Conservation (phyloP, 2,888 invertebrate species). For the Caenorhabditis sp. region DNA sequence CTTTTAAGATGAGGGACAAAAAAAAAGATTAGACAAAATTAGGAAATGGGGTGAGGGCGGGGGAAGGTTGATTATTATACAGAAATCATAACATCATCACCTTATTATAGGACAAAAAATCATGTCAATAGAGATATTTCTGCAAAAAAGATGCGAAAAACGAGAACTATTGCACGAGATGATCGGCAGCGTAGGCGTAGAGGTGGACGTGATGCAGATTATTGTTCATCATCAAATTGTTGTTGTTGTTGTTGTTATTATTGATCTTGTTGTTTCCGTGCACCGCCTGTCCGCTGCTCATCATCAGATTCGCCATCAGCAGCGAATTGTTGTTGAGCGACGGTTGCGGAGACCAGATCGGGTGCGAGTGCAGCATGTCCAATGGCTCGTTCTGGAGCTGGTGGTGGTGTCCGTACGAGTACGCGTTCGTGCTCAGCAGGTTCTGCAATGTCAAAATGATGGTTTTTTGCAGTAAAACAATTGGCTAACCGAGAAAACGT, state of each 20-base stretch:
- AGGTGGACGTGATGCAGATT: background rate
- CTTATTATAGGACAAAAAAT: slow-evolving; percentile 15
- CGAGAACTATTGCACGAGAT: background rate
- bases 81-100: slow-evolving; percentile 14
- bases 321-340: slow-evolving; percentile 15
- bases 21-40: background rate
- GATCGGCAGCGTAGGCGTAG: too few species aligned
- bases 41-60: background rate
- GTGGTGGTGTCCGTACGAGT: slow-evolving; percentile 4
- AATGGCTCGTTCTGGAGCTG: slow-evolving; percentile 9
- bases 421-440: slow-evolving; percentile 3
- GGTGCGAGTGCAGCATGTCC: slow-evolving; percentile 53
- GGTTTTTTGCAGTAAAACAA: background rate
- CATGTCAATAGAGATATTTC: slow-evolving; percentile 25
- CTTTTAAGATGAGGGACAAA: background rate
- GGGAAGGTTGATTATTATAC: slow-evolving; percentile 18
- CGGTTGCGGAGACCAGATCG: slow-evolving; percentile 46
- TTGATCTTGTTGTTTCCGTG: background rate
- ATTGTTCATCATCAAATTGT: background rate
- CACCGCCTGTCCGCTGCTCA: too few species aligned
- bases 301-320: background rate
- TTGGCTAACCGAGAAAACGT: slow-evolving; percentile 35
- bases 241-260: background rate
- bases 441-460: background rate
- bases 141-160: background rate